Evolutionary conservation across 2,888 invertebrate species (phyloP).

Genomic region (Acanthococcus lagerstroemiae): DNA sequence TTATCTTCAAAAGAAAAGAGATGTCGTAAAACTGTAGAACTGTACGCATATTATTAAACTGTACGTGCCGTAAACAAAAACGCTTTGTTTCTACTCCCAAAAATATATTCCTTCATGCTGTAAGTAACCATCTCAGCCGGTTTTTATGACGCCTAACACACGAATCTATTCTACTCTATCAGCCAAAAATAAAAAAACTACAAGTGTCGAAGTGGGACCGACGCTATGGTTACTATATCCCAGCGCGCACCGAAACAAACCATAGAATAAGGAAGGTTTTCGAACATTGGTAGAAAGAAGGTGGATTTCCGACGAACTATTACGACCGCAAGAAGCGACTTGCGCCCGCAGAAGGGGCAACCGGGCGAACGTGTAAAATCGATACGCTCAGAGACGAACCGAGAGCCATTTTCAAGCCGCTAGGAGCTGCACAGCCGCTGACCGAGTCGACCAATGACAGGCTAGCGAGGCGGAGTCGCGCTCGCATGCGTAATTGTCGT

Average conservation of each 20-base stretch:
- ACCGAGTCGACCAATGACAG: not conserved
- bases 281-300: conserved; percentile 5
- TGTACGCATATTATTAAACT: too few relatives aligned
- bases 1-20: too few relatives aligned
- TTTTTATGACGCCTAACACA: too few relatives aligned
- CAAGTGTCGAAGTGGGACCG: not conserved
- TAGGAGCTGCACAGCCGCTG: too few relatives aligned
- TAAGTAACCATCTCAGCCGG: too few relatives aligned
- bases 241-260: not conserved
- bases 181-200: too few relatives aligned
- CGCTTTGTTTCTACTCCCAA: too few relatives aligned
- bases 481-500: conserved; percentile 17
- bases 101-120: too few relatives aligned
- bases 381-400: not conserved
- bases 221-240: not conserved
- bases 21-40: too few relatives aligned
- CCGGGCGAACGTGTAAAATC: not conserved
- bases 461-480: not conserved
- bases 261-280: not conserved
- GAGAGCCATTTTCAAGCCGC: conserved; percentile 15
- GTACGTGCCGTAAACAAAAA: too few relatives aligned
- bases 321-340: not conserved
- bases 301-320: not conserved
- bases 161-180: too few relatives aligned
- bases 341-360: not conserved